Evolutionary conservation across 1,140 invertebrate species (phyloP), one percentile per base, ranked within the genome.

Genomic region (Oreohelix idahoensis): DNA sequence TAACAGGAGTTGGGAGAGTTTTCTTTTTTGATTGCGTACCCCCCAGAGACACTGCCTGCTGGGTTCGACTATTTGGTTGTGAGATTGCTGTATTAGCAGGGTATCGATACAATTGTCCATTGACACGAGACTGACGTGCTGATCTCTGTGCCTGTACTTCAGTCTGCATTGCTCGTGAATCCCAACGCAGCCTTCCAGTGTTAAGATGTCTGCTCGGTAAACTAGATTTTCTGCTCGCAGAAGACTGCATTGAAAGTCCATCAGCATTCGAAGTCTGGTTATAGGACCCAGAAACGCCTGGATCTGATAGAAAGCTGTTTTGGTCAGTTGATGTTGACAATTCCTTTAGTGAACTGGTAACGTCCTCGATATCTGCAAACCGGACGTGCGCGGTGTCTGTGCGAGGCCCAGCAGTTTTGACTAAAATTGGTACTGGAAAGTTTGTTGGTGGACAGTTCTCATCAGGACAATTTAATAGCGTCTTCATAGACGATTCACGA

Each of bases 361-460:
- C 0, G 17, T 32, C 63, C 17, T 66, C 63, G 17, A 13, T 5
- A 29, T 32, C 5, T 32, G 4, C 63, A 32, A 17, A 66, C 17
- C 20, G 4, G n/a, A 17, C n/a, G 5, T 66, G 63, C 29, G 11
- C 17, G 10, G n/a, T 32, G 17, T 29, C 63, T 23, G 5, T 32
- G 4, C 0, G 63, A 29, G 8, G 4, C 2, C 29, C n/a, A 32
- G 63, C 63, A 32, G 63, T 5, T 66, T 66, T 66, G 20, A 66
- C 63, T 66, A 66, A 66, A 8, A 66, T 66, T n/a, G 63, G 63
- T 32, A n/a, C n/a, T 35, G 63, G 63, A 17, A 66, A 66, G 63
- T 66, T 29, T 17, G 29, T 66, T 8, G 2, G 63, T 17, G n/a
- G 63, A 66, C 8, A 32, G 20, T 29, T 32, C n/a, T 66, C 63